phyloP scores from a whole-genome alignment of 1,140 invertebrate genomes.

The Berghia stephanieae region DNA sequence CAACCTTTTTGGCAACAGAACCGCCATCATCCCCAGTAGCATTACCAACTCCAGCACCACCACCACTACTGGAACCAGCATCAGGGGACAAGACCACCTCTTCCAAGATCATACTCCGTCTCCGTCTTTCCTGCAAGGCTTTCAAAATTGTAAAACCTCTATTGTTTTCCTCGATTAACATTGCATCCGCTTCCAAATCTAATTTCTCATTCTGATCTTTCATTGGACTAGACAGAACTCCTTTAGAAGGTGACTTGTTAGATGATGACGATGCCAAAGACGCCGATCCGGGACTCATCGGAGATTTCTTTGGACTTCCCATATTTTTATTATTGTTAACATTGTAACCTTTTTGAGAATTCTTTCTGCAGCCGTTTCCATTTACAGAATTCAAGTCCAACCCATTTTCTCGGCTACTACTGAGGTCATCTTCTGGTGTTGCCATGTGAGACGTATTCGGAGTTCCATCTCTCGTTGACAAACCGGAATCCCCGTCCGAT shows the following conservation, averaged over 20 bases:
- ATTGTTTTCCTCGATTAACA: slow-evolving; percentile 24
- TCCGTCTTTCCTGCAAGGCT: slow-evolving; percentile 26
- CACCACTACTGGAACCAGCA: too few species aligned
- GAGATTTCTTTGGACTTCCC: too few species aligned
- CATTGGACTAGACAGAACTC: too few species aligned
- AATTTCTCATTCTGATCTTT: slow-evolving; percentile 3
- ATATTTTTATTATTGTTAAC: too few species aligned
- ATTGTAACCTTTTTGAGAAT: too few species aligned
- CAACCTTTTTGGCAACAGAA: too few species aligned
- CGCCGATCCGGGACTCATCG: neutral
- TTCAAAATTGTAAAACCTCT: slow-evolving; percentile 24
- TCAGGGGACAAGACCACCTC: slow-evolving; percentile 8
- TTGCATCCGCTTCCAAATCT: slow-evolving; percentile 18
- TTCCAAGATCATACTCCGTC: slow-evolving; percentile 28
- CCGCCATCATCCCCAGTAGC: too few species aligned
- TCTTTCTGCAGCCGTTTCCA: too few species aligned
- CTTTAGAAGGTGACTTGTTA: neutral
- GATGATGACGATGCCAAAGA: neutral
- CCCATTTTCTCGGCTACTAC: too few species aligned
- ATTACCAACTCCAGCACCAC: too few species aligned
- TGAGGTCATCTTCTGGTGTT: slow-evolving; percentile 16
- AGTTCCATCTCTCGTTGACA: slow-evolving; percentile 23
- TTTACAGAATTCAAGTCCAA: too few species aligned
- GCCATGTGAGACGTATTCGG: slow-evolving; percentile 1
- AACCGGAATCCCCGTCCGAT: slow-evolving; percentile 21